These are phyloP conservation scores for Turritopsis dohrnii DNA, from an alignment of 30 jellyfish, hydroid and myxozoan species.

Conservation along the genomic window DNA sequence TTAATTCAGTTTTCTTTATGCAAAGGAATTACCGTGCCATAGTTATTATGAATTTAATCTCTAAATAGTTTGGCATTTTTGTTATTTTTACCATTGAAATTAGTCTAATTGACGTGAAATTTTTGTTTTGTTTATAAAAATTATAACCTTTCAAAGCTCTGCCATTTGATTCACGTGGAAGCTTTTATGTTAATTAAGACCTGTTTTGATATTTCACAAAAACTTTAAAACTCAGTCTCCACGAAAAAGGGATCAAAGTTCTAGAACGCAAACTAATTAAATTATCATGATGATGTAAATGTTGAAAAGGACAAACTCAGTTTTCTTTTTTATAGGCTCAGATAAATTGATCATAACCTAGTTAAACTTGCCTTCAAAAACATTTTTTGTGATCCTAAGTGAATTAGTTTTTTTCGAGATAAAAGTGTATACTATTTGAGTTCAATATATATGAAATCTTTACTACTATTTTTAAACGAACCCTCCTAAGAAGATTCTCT, in stretches of 20 bases:
- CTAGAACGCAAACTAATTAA: not conserved
- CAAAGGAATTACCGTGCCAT: not conserved
- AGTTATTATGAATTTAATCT: not conserved
- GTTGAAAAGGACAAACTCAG: not conserved
- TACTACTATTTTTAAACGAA: no score
- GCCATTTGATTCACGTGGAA: no score
- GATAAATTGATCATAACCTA: not conserved
- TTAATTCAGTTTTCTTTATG: not conserved
- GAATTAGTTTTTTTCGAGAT: not conserved
- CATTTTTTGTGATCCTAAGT: not conserved
- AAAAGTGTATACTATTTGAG: no score
- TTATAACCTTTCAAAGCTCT: no score
- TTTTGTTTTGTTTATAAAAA: no score
- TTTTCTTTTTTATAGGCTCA: not conserved
- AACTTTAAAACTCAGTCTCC: not conserved
- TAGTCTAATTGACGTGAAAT: not conserved
- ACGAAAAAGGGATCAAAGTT: not conserved
- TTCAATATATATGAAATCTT: not conserved
- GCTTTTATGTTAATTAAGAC: no score
- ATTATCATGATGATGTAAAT: no score
- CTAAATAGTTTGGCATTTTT: not conserved
- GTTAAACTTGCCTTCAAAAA: not conserved
- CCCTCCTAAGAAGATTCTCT: no score
- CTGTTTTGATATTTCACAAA: not conserved
- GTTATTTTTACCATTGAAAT: not conserved